phyloP scores from a whole-genome alignment of 1,140 invertebrate genomes.

The Drosophila erecta region DNA sequence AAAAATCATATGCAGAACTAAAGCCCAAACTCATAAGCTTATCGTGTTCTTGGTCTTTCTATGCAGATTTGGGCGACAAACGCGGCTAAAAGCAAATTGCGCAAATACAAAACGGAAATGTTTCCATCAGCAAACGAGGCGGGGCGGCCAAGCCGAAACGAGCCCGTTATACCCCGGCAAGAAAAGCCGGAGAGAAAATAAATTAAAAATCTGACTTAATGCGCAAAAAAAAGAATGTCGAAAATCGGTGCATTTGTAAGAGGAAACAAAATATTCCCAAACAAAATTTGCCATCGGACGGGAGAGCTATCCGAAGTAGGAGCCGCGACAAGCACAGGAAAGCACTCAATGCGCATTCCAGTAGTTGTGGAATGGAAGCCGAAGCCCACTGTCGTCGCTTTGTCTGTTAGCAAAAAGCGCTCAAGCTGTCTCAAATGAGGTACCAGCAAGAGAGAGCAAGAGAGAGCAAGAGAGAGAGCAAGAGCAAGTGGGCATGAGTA shows the following conservation, averaged over 20 bases:
- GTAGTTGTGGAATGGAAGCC: conserved; percentile 39
- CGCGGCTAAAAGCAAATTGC: conserved; percentile 58
- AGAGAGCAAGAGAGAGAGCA: conserved; percentile 8
- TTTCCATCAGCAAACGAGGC: conserved; percentile 43
- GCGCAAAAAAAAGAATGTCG: conserved; percentile 53
- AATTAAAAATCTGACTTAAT: conserved; percentile 81
- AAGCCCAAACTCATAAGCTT: conserved; percentile 11
- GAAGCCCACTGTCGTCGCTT: conserved; percentile 59
- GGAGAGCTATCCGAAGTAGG: conserved; percentile 36
- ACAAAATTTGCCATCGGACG: conserved; percentile 73
- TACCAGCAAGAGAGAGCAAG: conserved; percentile 15
- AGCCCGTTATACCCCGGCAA: conserved; percentile 12
- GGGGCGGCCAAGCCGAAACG: conserved; percentile 21
- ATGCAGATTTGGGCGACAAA: conserved; percentile 28
- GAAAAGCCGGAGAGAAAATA: conserved; percentile 50
- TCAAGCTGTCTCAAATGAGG: conserved; percentile 28
- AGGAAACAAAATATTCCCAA: conserved; percentile 68
- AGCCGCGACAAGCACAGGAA: conserved; percentile 1
- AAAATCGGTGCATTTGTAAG: conserved; percentile 76
- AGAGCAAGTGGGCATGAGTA: conserved; percentile 48
- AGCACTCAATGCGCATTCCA: conserved; percentile 48
- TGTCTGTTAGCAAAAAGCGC: conserved; percentile 64
- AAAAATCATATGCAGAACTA: conserved; percentile 45
- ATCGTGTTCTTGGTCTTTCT: background rate
- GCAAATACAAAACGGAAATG: conserved; percentile 79